Percentiles rank a stretch among this genome's conserved stretches.
Evolutionary conservation across 2,113 vertebrate genomes (phyloP).

Genomic region (Agapornis roseicollis): DNA sequence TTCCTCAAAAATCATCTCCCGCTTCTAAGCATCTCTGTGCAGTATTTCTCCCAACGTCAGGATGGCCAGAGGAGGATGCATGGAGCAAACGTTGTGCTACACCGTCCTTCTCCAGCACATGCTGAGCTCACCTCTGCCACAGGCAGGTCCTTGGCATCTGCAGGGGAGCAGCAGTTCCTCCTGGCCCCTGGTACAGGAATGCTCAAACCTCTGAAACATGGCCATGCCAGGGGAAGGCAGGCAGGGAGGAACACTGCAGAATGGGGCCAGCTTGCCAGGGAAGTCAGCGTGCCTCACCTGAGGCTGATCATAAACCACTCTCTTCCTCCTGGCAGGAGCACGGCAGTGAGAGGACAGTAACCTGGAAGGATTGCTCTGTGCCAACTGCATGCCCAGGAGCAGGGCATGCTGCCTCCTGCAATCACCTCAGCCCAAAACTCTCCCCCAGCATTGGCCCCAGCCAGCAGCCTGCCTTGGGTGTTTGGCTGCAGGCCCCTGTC

Average conservation of each 20-base stretch:
- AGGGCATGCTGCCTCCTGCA: background rate
- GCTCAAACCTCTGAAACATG: background rate
- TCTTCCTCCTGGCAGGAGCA: background rate
- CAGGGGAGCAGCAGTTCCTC: background rate
- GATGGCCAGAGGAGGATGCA: rapidly evolving
- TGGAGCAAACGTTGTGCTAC: rapidly evolving
- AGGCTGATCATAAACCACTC: background rate
- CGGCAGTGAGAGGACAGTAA: background rate
- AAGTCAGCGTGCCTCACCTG: background rate
- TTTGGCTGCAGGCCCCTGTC: background rate
- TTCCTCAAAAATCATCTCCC: background rate
- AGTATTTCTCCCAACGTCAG: rapidly evolving
- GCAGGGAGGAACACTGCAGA: background rate
- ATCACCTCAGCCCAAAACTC: background rate
- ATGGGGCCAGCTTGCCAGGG: background rate
- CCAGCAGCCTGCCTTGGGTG: background rate
- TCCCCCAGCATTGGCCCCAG: background rate
- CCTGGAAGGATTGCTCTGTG: background rate
- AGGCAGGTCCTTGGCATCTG: rapidly evolving
- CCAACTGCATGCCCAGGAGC: background rate
- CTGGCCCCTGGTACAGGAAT: background rate
- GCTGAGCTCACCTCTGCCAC: rapidly evolving
- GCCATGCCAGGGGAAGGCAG: background rate
- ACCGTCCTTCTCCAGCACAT: rapidly evolving
- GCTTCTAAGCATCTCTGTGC: background rate